Evolutionary conservation across 2,888 invertebrate species (phyloP).

Genomic region (Parthenolecanium corni): DNA sequence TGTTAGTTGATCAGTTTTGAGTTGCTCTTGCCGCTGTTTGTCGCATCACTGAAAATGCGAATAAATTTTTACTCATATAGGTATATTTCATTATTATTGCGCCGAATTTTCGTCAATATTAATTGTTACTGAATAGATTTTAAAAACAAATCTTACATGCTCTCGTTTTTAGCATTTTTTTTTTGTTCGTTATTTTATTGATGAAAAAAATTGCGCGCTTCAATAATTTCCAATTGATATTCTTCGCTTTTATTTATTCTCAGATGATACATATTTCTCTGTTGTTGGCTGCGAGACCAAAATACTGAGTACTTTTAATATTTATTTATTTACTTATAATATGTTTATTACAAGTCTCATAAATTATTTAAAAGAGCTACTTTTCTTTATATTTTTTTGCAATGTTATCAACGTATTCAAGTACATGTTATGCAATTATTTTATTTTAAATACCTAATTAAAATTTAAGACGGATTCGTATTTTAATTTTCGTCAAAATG

Average conservation of each 20-base stretch:
- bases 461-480: neutral
- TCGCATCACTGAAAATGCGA: too few relatives aligned
- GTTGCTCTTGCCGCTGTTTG: neutral
- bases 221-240: slow-evolving; percentile 1
- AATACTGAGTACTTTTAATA: slow-evolving; percentile 1
- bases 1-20: slow-evolving; percentile 91
- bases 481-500: neutral
- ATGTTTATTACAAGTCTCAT: too few relatives aligned
- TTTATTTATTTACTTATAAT: slow-evolving; percentile 6
- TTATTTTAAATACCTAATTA: neutral
- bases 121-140: neutral
- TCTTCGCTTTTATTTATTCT: slow-evolving; percentile 12
- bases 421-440: neutral
- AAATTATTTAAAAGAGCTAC: neutral
- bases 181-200: neutral
- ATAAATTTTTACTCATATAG: too few relatives aligned
- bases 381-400: slow-evolving; percentile 6
- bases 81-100: too few relatives aligned
- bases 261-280: neutral
- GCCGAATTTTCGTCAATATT: too few relatives aligned
- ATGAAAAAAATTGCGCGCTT: slow-evolving; percentile 11
- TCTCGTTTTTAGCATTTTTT: neutral
- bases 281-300: slow-evolving; percentile 14
- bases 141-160: neutral
- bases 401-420: neutral